Conservation (phyloP, 2,797 vertebrate species). For the Otolemur crassicaudatus region DNA sequence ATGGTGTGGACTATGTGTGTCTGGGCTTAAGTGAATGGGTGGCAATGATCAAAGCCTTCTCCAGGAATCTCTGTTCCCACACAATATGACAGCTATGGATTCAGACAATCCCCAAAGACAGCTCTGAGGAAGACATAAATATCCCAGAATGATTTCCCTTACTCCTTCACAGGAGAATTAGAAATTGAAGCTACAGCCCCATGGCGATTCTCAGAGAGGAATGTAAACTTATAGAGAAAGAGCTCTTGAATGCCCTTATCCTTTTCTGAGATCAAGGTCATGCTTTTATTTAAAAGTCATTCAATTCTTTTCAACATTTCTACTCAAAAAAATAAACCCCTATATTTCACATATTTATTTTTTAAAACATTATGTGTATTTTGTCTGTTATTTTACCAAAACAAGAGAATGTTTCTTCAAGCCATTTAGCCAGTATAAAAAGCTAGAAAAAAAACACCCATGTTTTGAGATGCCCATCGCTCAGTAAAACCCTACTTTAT, state of each 20-base stretch:
- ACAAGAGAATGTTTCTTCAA: conserved; percentile 1
- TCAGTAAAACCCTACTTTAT: not conserved
- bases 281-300: not conserved
- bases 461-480: not conserved
- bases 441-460: not conserved
- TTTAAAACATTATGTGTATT: not conserved
- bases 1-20: not conserved
- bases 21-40: not conserved
- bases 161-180: not conserved
- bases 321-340: conserved; percentile 3
- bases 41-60: conserved; percentile 27
- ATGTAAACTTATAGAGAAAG: not conserved
- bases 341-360: not conserved
- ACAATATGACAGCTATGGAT: not conserved
- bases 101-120: not conserved
- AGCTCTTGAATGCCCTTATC: not conserved
- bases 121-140: not conserved
- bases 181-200: not conserved
- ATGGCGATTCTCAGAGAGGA: not conserved
- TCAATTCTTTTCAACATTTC: not conserved
- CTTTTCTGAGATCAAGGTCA: conserved; percentile 11
- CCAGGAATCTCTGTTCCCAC: not conserved
- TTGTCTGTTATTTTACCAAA: conserved; percentile 17
- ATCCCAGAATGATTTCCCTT: not conserved
- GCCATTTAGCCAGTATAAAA: not conserved